These are phyloP conservation scores for Prosopocoilus inquinatus DNA, from an alignment of 2,888 invertebrate species.

Conservation along the genomic window DNA sequence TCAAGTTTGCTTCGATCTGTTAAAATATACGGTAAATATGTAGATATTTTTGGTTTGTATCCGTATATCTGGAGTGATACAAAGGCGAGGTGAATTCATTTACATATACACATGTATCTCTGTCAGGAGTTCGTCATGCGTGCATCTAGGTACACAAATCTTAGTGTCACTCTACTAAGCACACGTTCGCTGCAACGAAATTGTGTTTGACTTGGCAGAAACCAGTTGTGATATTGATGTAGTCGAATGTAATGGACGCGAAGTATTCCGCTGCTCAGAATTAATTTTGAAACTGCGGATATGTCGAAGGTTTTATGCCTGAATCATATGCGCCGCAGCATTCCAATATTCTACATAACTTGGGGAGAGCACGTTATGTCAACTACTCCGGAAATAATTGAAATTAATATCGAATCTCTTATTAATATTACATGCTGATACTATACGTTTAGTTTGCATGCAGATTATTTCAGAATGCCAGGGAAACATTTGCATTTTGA, in stretches of 20 bases:
- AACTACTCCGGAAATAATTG: constrained; percentile 26
- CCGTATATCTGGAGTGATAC: too few species aligned
- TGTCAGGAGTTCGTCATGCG: too few species aligned
- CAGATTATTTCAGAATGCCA: not conserved
- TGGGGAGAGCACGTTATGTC: constrained; percentile 21
- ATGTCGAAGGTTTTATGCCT: not conserved
- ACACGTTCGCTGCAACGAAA: too few species aligned
- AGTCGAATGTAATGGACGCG: not conserved
- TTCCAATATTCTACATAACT: constrained; percentile 13
- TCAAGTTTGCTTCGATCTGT: too few species aligned
- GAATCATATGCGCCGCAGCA: constrained; percentile 10
- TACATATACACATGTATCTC: too few species aligned
- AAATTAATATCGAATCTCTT: constrained; percentile 22
- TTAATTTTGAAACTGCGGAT: not conserved
- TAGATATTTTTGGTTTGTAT: too few species aligned
- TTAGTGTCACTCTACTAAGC: too few species aligned
- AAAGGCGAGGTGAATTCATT: too few species aligned
- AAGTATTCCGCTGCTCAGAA: not conserved
- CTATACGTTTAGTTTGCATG: constrained; percentile 6
- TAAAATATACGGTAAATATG: too few species aligned
- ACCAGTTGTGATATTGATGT: too few species aligned
- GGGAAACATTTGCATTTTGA: not conserved
- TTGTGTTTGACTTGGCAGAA: too few species aligned
- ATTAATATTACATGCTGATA: constrained; percentile 10
- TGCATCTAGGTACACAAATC: too few species aligned